Evolutionary conservation across 2,797 vertebrate genomes (phyloP).

Genomic region (Manis crassicaudata): DNA sequence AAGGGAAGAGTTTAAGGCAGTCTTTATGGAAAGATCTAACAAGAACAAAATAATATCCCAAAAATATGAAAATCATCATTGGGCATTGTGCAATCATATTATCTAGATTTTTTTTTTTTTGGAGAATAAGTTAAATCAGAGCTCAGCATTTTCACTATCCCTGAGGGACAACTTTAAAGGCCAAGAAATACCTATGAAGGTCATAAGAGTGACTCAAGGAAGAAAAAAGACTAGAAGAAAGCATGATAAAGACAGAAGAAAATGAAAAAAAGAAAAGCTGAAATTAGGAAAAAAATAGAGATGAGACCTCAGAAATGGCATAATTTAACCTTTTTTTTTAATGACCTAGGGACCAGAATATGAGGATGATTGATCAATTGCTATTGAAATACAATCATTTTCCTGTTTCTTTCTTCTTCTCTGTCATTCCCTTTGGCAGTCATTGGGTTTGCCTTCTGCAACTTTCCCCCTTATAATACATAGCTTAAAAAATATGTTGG

Average conservation of each 20-base stretch:
- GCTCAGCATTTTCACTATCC: not conserved
- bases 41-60: not conserved
- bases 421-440: not conserved
- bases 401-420: not conserved
- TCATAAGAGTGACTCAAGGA: not conserved
- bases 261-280: not conserved
- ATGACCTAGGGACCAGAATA: not conserved
- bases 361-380: not conserved
- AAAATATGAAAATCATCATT: not conserved
- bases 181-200: slow-evolving; percentile 27
- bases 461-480: not conserved
- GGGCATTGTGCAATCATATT: not conserved
- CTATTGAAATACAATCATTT: not conserved
- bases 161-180: not conserved
- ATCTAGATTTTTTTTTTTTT: not conserved
- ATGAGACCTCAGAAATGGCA: not conserved
- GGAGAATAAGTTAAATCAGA: slow-evolving; percentile 21
- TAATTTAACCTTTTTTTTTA: not conserved
- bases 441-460: not conserved
- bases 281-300: slow-evolving; percentile 9
- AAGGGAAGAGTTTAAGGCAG: slow-evolving; percentile 5
- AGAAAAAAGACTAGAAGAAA: slow-evolving; percentile 38
- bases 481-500: not conserved
- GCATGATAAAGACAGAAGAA: not conserved
- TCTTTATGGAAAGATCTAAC: slow-evolving; percentile 36